Conservation (phyloP, 2,888 invertebrate species). For the Blastobasis lacticolella region DNA sequence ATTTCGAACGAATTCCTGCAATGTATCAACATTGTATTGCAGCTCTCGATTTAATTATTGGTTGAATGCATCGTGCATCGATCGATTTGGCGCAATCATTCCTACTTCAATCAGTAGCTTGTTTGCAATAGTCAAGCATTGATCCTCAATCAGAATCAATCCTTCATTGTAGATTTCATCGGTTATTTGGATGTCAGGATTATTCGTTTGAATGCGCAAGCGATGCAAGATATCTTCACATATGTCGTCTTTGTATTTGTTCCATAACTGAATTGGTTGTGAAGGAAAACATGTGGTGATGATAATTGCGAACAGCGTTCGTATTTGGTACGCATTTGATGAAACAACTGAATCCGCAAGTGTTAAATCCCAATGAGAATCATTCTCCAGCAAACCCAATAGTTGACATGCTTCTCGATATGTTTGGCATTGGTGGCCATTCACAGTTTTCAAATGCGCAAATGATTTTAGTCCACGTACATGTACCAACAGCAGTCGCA, state of each 20-base stretch:
- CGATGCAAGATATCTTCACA: slow-evolving; percentile 7
- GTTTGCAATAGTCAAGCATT: slow-evolving; percentile 1
- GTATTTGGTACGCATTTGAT: slow-evolving; percentile 5
- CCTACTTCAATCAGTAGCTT: not conserved
- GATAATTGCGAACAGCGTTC: slow-evolving; percentile 9
- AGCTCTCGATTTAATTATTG: too few relatives aligned
- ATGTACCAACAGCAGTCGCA: slow-evolving; percentile 17
- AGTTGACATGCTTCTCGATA: slow-evolving; percentile 27
- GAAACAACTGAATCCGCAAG: slow-evolving; percentile 23
- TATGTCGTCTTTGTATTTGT: slow-evolving; percentile 6
- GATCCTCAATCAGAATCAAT: slow-evolving; percentile 1
- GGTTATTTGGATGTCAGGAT: not conserved
- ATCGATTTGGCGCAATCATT: slow-evolving; percentile 5
- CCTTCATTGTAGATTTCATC: slow-evolving; percentile 2
- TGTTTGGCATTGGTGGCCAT: slow-evolving; percentile 21
- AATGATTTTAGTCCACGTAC: slow-evolving; percentile 15
- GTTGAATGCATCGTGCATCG: too few relatives aligned
- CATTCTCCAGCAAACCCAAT: slow-evolving; percentile 30
- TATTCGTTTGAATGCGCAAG: slow-evolving; percentile 2
- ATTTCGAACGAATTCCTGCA: slow-evolving; percentile 19
- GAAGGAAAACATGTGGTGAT: slow-evolving; percentile 8
- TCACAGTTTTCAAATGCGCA: slow-evolving; percentile 23
- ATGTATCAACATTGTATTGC: too few relatives aligned
- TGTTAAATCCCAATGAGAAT: slow-evolving; percentile 27
- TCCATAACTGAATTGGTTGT: slow-evolving; percentile 9